Base-by-base conservation (phyloP, 1,140 invertebrate species). In the Hylaeus anthracinus region DNA sequence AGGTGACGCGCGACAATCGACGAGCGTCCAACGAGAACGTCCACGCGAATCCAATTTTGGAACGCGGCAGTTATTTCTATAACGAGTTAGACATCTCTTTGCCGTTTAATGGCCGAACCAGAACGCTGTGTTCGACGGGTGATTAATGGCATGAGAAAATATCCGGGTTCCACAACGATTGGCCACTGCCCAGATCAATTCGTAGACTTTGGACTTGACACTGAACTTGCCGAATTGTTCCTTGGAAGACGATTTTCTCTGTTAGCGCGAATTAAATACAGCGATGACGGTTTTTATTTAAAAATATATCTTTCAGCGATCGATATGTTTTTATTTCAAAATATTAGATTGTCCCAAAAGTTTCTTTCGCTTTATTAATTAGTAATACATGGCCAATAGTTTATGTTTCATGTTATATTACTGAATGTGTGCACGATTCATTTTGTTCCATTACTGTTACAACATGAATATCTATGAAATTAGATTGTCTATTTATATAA, bases 181-280 rank as follows among this genome's bases (percentile, higher is more conserved):
- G 85, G 88, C 86, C 65, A 63, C 74, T 72, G 63, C 80, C 87
- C 87, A 90, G 72, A 58, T 75, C 51, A 82, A 88, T 86, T 63
- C 39, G n/a, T 83, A 78, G 88, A 58, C 84, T 82, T 45, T 89
- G 88, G 78, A 85, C 88, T 77, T 87, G 78, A 88, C 87, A 90
- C 67, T 88, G 82, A 82, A 81, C 61, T 53, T 72, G 6, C 8
- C 1, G 1, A 15, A 15, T 58, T 48, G 8, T 48, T 48, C 5
- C 8, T 5, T 48, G 1, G 5, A 48, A 48, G 45, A 6, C 45
- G 2, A 48, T 48, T 26, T 26, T 26, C 26, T 26, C 26, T 26
- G 0, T 26, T 26, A 26, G 26, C 26, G 26, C 26, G 26, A 26
- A 26, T 26, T 26, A 26, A 26, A 26, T 26, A 26, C 26, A 26